Evolutionary conservation across 2,113 vertebrate species (phyloP).

Genomic region (Bubo blakistoni): DNA sequence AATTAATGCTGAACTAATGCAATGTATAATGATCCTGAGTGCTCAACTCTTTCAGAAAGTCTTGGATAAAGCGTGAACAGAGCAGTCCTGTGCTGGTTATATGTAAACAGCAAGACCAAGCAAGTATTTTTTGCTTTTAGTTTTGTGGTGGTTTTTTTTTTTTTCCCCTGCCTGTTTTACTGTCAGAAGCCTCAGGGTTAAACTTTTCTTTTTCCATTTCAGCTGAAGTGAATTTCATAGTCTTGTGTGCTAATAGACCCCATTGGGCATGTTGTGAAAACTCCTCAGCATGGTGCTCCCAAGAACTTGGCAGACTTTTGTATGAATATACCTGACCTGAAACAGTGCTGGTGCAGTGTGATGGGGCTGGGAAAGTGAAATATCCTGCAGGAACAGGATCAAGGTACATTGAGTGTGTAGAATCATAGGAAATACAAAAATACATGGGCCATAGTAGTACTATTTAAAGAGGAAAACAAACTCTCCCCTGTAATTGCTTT

Average conservation of each 20-base stretch:
- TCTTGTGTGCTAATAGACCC: background rate
- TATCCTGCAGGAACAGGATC: background rate
- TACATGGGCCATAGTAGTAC: background rate
- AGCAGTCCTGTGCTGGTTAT: background rate
- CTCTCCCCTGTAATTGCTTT: rapidly evolving
- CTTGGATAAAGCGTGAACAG: background rate
- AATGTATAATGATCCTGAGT: background rate
- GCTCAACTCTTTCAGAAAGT: background rate
- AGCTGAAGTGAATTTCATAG: background rate
- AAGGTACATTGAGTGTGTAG: background rate
- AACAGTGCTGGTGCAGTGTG: background rate
- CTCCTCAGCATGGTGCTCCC: background rate
- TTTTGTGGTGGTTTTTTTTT: too few relatives aligned
- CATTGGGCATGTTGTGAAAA: background rate
- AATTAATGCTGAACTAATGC: background rate
- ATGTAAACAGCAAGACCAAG: background rate
- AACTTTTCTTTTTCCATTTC: background rate
- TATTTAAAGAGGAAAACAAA: background rate
- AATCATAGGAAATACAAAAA: background rate
- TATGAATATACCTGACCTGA: background rate
- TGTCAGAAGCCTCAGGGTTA: background rate
- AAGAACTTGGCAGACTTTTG: background rate
- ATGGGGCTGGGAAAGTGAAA: background rate
- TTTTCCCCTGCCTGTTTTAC: background rate
- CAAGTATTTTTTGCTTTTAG: background rate